Evolutionary conservation across 2,113 vertebrate species (phyloP).

Genomic region (Solenodon paradoxus): DNA sequence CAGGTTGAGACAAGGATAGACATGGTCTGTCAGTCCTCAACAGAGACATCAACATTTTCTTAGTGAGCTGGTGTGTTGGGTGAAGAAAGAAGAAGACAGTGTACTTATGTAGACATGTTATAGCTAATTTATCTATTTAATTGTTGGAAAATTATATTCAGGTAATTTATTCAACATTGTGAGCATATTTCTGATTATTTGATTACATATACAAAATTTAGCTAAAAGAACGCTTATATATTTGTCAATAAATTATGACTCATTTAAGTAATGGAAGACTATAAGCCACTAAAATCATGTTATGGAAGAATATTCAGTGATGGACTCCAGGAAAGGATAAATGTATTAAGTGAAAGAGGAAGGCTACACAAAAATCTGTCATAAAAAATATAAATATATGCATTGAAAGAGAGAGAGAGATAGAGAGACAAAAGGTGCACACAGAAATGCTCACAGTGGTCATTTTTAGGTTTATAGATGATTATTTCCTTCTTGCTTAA

Average conservation of each 20-base stretch:
- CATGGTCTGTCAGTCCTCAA: not conserved
- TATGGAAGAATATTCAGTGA: not conserved
- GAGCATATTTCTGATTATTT: not conserved
- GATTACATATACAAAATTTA: not conserved
- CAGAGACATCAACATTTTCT: not conserved
- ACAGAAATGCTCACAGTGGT: not conserved
- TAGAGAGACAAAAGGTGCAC: not conserved
- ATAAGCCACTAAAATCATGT: not conserved
- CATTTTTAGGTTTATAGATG: not conserved
- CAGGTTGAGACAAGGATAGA: not conserved
- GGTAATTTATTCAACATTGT: not conserved
- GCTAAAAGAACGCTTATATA: not conserved
- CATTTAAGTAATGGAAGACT: not conserved
- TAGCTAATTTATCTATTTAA: not conserved
- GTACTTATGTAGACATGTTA: not conserved
- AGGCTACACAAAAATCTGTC: not conserved
- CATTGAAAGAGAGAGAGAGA: not conserved
- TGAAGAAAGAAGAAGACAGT: conserved; percentile 15
- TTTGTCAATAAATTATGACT: not conserved
- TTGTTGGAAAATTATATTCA: not conserved
- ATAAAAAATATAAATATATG: not conserved
- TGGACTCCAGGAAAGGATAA: not conserved
- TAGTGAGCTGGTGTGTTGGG: not conserved
- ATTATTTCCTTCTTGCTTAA: not conserved
- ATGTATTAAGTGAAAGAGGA: not conserved